Evolutionary conservation across 2,113 vertebrate species (phyloP).

Genomic region (Macroglossus sobrinus): DNA sequence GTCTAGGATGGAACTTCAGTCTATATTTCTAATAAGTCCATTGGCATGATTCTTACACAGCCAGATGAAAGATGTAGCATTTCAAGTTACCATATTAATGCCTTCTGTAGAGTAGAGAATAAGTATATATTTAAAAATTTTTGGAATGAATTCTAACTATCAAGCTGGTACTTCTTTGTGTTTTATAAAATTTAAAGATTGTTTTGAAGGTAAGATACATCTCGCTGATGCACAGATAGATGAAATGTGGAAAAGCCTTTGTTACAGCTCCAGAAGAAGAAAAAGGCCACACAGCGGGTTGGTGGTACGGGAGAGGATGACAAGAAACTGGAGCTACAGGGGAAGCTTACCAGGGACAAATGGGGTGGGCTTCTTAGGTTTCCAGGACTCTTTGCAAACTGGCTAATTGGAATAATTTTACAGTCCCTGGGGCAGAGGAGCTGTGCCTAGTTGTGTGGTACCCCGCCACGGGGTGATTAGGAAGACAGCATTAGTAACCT

Average conservation of each 20-base stretch:
- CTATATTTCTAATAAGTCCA: background rate
- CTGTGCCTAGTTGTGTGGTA: background rate
- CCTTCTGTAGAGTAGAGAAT: background rate
- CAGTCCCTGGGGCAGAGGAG: no score
- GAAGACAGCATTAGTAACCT: background rate
- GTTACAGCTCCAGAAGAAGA: background rate
- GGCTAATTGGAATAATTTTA: background rate
- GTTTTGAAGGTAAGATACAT: background rate
- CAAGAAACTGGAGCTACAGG: background rate
- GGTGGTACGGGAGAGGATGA: background rate
- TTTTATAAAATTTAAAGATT: background rate
- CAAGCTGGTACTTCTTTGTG: background rate
- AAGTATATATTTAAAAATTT: background rate
- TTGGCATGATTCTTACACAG: background rate
- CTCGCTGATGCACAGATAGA: background rate
- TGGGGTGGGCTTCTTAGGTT: background rate
- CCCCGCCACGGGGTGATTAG: background rate
- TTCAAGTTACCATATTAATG: background rate
- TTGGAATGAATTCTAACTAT: background rate
- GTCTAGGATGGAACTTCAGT: background rate
- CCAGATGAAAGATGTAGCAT: background rate
- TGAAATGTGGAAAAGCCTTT: background rate
- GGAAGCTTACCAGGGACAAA: background rate
- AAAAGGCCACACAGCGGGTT: no score
- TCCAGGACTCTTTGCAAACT: background rate